Conservation (phyloP, 2,888 invertebrate species). For the Serrognathus titanus region DNA sequence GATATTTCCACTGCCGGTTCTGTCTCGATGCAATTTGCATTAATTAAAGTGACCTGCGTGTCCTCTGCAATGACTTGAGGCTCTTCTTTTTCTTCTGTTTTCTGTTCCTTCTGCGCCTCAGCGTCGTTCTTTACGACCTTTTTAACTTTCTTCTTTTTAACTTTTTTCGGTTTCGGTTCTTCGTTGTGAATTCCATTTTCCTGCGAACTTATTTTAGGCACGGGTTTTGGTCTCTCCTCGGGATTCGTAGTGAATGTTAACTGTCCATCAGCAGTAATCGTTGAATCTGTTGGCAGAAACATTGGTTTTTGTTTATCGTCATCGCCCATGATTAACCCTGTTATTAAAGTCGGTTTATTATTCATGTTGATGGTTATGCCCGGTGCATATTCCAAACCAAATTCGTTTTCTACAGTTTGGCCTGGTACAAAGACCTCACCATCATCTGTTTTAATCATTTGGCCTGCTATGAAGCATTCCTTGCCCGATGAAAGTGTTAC, state of each 20-base stretch:
- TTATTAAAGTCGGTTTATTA: slow-evolving; percentile 64
- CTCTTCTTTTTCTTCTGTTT: slow-evolving; percentile 21
- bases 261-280: slow-evolving; percentile 54
- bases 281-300: slow-evolving; percentile 68
- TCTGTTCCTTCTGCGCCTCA: slow-evolving; percentile 20
- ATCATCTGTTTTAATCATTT: slow-evolving; percentile 66
- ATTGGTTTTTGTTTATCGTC: slow-evolving; percentile 58
- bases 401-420: slow-evolving; percentile 67
- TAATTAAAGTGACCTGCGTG: background rate
- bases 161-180: slow-evolving; percentile 20
- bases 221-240: slow-evolving; percentile 42
- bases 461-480: slow-evolving; percentile 69
- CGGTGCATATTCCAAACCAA: slow-evolving; percentile 67
- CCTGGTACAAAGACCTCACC: slow-evolving; percentile 73
- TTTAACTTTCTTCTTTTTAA: slow-evolving; percentile 22
- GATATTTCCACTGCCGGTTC: background rate
- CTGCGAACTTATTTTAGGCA: slow-evolving; percentile 21
- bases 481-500: slow-evolving; percentile 60
- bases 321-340: slow-evolving; percentile 67
- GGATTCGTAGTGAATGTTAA: slow-evolving; percentile 44
- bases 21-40: slow-evolving; percentile 2
- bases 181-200: background rate
- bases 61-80: background rate
- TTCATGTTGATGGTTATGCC: slow-evolving; percentile 69
- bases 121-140: slow-evolving; percentile 3